A percentile compares a stretch with the other conserved stretches of the same genome.
phyloP scores from a whole-genome alignment of 2,888 invertebrate species.

The Sabatieria punctata region DNA sequence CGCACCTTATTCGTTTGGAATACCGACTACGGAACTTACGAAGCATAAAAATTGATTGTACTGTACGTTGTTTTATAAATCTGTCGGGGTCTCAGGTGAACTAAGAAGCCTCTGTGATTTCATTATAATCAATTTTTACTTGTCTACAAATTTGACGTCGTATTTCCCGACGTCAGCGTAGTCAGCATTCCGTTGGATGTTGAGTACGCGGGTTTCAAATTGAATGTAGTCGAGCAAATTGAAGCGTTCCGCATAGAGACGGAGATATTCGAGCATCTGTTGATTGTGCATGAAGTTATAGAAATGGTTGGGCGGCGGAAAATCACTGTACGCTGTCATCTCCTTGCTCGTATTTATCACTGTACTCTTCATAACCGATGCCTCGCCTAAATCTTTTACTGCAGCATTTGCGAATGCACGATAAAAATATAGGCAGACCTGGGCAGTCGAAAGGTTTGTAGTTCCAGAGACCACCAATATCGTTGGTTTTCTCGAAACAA shows the following conservation, averaged over 20 bases:
- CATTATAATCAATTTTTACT: neutral
- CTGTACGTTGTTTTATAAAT: no score
- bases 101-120: neutral
- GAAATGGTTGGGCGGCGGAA: constrained; percentile 32
- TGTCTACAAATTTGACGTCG: constrained; percentile 5
- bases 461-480: constrained; percentile 27
- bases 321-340: constrained; percentile 29
- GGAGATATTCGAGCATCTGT: constrained; percentile 11
- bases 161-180: constrained; percentile 22
- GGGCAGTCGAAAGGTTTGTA: no score
- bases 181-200: constrained; percentile 14
- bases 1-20: no score
- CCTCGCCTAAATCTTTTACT: constrained; percentile 15
- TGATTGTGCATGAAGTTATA: constrained; percentile 35
- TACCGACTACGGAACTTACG: no score
- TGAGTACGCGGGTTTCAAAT: constrained; percentile 4
- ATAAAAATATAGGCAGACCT: no score
- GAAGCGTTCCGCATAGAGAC: constrained; percentile 6
- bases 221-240: constrained; percentile 5
- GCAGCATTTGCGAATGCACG: no score
- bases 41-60: no score
- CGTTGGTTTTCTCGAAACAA: constrained; percentile 25
- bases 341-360: constrained; percentile 30
- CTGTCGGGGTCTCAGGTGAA: no score
- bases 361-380: constrained; percentile 23